Percentiles rank a stretch among this genome's conserved stretches.
Conservation (phyloP, 2,797 vertebrate genomes). For the Distichodus sexfasciatus region DNA sequence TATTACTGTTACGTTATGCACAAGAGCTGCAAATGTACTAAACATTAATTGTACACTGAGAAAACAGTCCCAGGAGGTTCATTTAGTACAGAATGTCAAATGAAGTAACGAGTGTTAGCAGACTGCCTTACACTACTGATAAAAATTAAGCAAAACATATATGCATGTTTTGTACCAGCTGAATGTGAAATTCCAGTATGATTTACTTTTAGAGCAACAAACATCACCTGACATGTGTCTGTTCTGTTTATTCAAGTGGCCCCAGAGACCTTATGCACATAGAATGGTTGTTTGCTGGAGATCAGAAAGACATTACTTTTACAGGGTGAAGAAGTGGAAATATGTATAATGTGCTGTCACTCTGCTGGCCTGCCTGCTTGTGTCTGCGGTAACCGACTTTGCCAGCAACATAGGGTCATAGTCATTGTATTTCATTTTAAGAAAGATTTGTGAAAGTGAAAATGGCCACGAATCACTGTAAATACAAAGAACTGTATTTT, state of each 20-base stretch:
- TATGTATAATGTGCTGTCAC: neutral
- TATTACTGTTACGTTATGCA: too few relatives aligned
- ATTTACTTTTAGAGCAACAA: conserved; percentile 62
- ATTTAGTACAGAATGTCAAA: too few relatives aligned
- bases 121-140: neutral
- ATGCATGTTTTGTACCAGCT: neutral
- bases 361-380: conserved; percentile 69
- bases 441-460: conserved; percentile 27
- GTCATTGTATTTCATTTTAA: conserved; percentile 70
- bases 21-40: too few relatives aligned
- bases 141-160: neutral
- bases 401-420: conserved; percentile 96
- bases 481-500: conserved; percentile 57
- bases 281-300: neutral
- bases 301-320: neutral
- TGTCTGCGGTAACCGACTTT: conserved; percentile 93
- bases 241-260: conserved; percentile 45
- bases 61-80: too few relatives aligned
- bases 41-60: too few relatives aligned
- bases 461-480: conserved; percentile 60
- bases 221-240: conserved; percentile 51
- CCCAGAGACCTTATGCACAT: neutral
- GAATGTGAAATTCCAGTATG: conserved; percentile 50
- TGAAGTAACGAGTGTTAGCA: neutral
- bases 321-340: neutral